Conservation (phyloP, 1,140 invertebrate species). For the Scaptomyza pallida region DNA sequence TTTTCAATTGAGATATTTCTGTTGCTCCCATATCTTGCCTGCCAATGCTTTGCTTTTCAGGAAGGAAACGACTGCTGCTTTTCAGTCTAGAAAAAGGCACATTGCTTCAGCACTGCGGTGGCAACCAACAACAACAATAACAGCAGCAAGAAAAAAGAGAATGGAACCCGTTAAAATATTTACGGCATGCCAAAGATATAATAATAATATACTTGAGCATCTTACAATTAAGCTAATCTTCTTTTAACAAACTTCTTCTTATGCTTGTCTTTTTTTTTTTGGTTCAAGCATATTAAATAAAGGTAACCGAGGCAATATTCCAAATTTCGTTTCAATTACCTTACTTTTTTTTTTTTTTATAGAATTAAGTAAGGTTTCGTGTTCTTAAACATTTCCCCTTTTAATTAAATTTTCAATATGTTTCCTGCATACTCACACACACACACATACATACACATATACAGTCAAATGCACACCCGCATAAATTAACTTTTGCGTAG, state of each 20-base stretch:
- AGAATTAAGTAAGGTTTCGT: constrained; percentile 14
- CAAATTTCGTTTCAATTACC: constrained; percentile 33
- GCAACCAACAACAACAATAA: background rate
- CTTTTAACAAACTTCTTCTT: background rate
- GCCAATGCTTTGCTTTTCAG: constrained; percentile 2
- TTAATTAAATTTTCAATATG: constrained; percentile 81
- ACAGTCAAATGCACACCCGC: constrained; percentile 56
- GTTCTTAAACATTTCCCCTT: constrained; percentile 67
- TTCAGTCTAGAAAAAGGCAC: background rate
- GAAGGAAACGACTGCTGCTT: background rate
- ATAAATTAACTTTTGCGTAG: constrained; percentile 76
- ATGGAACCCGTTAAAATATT: too few relatives aligned
- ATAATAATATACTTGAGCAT: background rate
- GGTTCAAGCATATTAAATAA: background rate
- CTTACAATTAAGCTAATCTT: background rate
- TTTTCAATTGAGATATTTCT: constrained; percentile 69
- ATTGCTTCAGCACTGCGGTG: background rate
- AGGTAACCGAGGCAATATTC: background rate
- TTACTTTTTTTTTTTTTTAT: constrained; percentile 11
- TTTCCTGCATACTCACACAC: constrained; percentile 7
- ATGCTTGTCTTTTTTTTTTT: too few relatives aligned
- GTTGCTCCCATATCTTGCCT: constrained; percentile 3
- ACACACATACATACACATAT: background rate
- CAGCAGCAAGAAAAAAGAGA: background rate
- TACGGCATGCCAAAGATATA: too few relatives aligned